A percentile compares a stretch with the other conserved stretches of the same genome.
Conservation (phyloP, 2,797 vertebrate genomes). For the Dryobates pubescens region DNA sequence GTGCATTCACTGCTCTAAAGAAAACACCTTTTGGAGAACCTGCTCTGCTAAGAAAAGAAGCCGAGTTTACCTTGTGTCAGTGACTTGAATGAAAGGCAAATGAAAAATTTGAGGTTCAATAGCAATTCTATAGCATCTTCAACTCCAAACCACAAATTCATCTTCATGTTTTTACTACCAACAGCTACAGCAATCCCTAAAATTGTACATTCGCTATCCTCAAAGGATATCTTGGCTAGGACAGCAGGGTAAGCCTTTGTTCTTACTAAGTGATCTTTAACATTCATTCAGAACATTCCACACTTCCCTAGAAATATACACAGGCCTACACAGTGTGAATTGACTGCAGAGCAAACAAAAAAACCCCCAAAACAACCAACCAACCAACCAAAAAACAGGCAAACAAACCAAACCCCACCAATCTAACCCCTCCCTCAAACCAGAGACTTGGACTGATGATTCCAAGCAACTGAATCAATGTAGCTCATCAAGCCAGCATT, state of each 20-base stretch:
- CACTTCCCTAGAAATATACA: neutral
- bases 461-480: neutral
- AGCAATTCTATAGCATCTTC: neutral
- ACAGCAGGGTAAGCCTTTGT: neutral
- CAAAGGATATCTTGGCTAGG: neutral
- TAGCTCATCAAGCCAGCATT: neutral
- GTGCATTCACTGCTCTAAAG: conserved; percentile 20
- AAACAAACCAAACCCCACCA: too few relatives aligned
- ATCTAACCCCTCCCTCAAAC: neutral
- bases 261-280: neutral
- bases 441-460: neutral
- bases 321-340: neutral
- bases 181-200: neutral
- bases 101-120: neutral
- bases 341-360: neutral
- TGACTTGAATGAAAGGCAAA: neutral
- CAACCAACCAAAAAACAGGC: too few relatives aligned
- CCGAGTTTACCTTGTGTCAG: neutral
- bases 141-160: neutral
- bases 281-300: neutral
- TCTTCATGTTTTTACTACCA: neutral
- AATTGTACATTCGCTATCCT: neutral
- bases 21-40: conserved; percentile 28
- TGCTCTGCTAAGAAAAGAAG: neutral
- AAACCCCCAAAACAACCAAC: too few relatives aligned